Base-by-base conservation (phyloP, 2,797 vertebrate species). In the Oreochromis mossambicus region DNA sequence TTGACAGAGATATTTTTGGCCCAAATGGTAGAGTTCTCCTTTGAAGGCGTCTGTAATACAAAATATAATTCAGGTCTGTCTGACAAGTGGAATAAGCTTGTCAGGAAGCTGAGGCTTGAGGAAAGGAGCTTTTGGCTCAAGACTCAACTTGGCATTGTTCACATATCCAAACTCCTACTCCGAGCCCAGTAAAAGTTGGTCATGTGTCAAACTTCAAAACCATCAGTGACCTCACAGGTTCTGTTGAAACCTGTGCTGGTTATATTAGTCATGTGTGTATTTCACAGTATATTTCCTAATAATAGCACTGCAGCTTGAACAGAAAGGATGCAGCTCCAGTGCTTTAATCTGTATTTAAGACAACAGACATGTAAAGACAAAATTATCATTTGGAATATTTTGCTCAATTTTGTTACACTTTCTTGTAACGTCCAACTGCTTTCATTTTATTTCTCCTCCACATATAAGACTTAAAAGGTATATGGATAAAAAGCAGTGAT, bases 1-100 rank as follows among this genome's bases (percentile, higher is more conserved):
- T 73, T 91, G 92, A 92, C 91, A 82, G 86, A 87, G 77, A 90
- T 93, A 93, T 94, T 94, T 93, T 93, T 87, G 90, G 89, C 75
- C 81, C 82, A 81, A 89, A 87, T 83, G 77, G 75, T 87, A 58
- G 78, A 83, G 80, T 86, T 86, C 81, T 88, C 66, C 70, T 90
- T 93, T 90, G 89, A 93, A 92, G 85, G 85, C 52, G 15, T 86
- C 66, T 89, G 81, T 87, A 85, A 86, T 84, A 90, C 81, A 83
- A 90, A 90, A 90, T 91, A 90, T 82, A 86, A 89, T 87, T 93
- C 91, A 90, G 85, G 84, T 93, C 88, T 86, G 86, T 87, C 89
- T 92, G 89, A 93, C 91, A 90, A 89, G 88, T 86, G 87, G 81
- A 92, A 91, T 86, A 86, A 89, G 87, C 85, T 87, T 80, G 79